Base-by-base conservation (phyloP, 2,113 vertebrate genomes). In the Holacanthus passer region DNA sequence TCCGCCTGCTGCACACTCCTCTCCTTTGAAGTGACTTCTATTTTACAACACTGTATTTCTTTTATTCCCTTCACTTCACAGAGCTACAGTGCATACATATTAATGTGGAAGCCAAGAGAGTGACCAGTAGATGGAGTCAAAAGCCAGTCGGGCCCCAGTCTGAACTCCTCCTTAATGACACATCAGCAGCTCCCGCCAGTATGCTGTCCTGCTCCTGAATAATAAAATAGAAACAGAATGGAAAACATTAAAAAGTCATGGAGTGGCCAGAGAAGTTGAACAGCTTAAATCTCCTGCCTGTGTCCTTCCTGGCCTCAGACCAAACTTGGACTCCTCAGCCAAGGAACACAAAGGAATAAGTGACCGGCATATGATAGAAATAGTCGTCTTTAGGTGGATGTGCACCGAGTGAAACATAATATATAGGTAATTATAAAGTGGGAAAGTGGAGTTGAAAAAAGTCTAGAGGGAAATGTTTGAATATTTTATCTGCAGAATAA, bases 61-160 rank as follows among this genome's bases (percentile, higher is more conserved):
- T 74, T 66, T 50, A 48, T 82, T 68, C n/a, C 76, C 55, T 59
- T 62, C 53, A 47, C 73, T 17, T 50, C 55, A 31, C 47, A 62
- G 59, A 75, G 65, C 65, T 16, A 10, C n/a, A 45, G 52, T 43
- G 20, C 22, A 73, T 32, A 67, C 58, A 22, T 45, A 27, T 69
- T 48, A 68, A 85, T 55, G 77, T 55, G 27, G 48, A 22, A 62
- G 79, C 53, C 29, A n/a, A 50, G 56, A 22, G 48, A 43, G 52
- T 77, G 86, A 66, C 91, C 91, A 92, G 91, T 50, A 92, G 89
- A 80, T 87, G 89, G 91, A 89, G 91, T 87, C 82, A 63, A 81
- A 80, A 79, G 84, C 82, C 73, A 82, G 77, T 29, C 4, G 22
- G 64, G 75, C 72, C 35, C 2, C 74, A 59, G 3, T 52, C 37